A percentile compares a stretch with the other conserved stretches of the same genome.
phyloP scores from a whole-genome alignment of 1,140 invertebrate species.

The Drosophila biarmipes region DNA sequence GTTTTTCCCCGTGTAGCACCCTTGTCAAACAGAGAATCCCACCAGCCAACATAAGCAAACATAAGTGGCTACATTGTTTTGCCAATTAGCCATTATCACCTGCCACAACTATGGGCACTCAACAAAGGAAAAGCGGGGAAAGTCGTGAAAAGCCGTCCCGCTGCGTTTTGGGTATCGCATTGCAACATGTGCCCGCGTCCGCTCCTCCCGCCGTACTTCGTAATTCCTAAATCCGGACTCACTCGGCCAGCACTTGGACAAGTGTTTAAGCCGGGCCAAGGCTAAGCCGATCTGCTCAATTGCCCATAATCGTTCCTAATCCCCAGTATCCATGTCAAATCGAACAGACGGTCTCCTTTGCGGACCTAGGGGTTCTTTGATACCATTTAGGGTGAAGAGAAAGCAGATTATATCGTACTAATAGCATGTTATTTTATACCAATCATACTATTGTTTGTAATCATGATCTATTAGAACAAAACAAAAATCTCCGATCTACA shows the following conservation, averaged over 20 bases:
- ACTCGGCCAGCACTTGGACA: slow-evolving; percentile 43
- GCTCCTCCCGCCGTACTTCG: slow-evolving; percentile 3
- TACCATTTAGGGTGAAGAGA: neutral
- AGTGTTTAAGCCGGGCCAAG: slow-evolving; percentile 68
- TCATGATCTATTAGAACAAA: too few relatives aligned
- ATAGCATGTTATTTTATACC: too few relatives aligned
- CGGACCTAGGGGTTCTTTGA: neutral
- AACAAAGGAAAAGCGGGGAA: slow-evolving; percentile 26
- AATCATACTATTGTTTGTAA: neutral
- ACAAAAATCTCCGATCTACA: too few relatives aligned
- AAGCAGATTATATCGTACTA: neutral
- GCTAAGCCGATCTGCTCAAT: slow-evolving; percentile 68
- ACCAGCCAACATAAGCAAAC: neutral
- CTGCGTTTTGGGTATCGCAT: slow-evolving; percentile 56
- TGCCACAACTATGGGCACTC: slow-evolving; percentile 17
- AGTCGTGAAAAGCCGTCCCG: slow-evolving; percentile 43
- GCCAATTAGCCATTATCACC: slow-evolving; percentile 53
- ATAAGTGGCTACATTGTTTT: slow-evolving; percentile 33
- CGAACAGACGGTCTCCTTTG: slow-evolving; percentile 6
- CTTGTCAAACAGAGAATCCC: slow-evolving; percentile 2
- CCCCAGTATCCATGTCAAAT: slow-evolving; percentile 45
- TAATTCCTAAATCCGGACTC: slow-evolving; percentile 1
- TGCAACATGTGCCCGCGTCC: slow-evolving; percentile 46
- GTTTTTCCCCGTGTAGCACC: slow-evolving; percentile 1
- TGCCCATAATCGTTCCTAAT: slow-evolving; percentile 50